These are phyloP conservation scores for Bhutanitis thaidina DNA, from an alignment of 2,888 invertebrate genomes.

Conservation along the genomic window DNA sequence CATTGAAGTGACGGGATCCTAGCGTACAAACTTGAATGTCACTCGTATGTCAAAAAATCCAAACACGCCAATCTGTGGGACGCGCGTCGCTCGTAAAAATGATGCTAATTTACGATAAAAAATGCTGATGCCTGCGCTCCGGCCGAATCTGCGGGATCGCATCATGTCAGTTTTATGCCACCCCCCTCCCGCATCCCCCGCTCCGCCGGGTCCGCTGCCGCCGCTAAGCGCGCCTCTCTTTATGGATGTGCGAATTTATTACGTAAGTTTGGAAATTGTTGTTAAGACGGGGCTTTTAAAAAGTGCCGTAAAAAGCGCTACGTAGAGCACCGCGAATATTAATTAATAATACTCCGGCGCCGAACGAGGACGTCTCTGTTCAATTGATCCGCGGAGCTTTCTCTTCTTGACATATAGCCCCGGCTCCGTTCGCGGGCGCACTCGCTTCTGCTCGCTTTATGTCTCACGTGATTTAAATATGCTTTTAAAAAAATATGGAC, in stretches of 20 bases:
- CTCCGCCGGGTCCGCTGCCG: not conserved
- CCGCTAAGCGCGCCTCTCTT: conserved; percentile 17
- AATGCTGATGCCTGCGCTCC: conserved; percentile 38
- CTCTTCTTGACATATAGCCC: not conserved
- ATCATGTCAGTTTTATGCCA: not conserved
- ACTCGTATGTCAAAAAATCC: not conserved
- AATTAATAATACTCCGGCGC: conserved; percentile 28
- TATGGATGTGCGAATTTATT: conserved; percentile 43
- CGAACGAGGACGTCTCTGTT: conserved; percentile 19
- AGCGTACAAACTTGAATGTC: not conserved
- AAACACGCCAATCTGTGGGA: not conserved
- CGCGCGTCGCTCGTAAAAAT: conserved; percentile 36
- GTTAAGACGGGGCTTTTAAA: conserved; percentile 41
- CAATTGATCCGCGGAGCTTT: not conserved
- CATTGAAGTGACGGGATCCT: too few relatives aligned
- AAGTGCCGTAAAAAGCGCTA: conserved; percentile 28
- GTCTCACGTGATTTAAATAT: not conserved
- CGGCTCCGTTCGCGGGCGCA: not conserved
- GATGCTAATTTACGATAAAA: conserved; percentile 52
- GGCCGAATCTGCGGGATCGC: conserved; percentile 27
- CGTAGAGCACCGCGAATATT: conserved; percentile 22
- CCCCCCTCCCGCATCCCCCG: not conserved
- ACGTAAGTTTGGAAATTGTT: conserved; percentile 35
- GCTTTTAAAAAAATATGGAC: not conserved
- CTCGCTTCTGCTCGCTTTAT: not conserved